phyloP scores from a whole-genome alignment of 2,797 vertebrate species.

The Echeneis naucrates region DNA sequence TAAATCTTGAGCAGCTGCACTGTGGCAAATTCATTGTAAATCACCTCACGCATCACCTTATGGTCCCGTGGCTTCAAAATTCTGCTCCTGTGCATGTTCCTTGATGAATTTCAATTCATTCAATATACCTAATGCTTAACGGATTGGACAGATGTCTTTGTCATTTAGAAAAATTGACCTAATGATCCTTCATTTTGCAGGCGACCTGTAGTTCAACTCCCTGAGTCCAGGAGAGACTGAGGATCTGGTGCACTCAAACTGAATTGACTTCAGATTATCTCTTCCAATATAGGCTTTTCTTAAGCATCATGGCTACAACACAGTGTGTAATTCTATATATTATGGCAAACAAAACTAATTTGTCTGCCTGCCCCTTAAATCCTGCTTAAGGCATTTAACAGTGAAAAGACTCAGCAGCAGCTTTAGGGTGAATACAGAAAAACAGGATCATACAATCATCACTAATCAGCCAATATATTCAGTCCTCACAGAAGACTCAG shows the following conservation, averaged over 20 bases:
- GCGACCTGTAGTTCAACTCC: slow-evolving; percentile 37
- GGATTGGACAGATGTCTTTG: neutral
- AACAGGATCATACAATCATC: slow-evolving; percentile 9
- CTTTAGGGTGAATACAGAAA: slow-evolving; percentile 3
- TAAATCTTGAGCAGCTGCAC: slow-evolving; percentile 29
- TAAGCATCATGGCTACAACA: slow-evolving; percentile 10
- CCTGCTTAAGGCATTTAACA: neutral
- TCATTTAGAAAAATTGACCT: slow-evolving; percentile 21
- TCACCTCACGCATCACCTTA: neutral
- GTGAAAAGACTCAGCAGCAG: slow-evolving; percentile 5
- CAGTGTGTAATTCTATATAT: slow-evolving; percentile 7
- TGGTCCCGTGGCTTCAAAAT: slow-evolving; percentile 25
- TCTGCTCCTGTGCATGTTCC: neutral
- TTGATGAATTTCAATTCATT: slow-evolving; percentile 5
- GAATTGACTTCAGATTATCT: slow-evolving; percentile 3
- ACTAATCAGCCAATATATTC: slow-evolving; percentile 10
- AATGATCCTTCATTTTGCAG: slow-evolving; percentile 53
- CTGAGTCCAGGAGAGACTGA: slow-evolving; percentile 33
- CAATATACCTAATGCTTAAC: neutral
- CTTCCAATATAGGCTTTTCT: neutral
- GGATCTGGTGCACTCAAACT: slow-evolving; percentile 25
- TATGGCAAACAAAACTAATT: slow-evolving; percentile 33
- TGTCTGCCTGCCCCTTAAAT: neutral
- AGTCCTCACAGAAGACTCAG: slow-evolving; percentile 3
- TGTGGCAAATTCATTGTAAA: slow-evolving; percentile 11